Evolutionary conservation across 2,797 vertebrate species (phyloP), one percentile per base, ranked within the genome.

Genomic region (Crenichthys baileyi): DNA sequence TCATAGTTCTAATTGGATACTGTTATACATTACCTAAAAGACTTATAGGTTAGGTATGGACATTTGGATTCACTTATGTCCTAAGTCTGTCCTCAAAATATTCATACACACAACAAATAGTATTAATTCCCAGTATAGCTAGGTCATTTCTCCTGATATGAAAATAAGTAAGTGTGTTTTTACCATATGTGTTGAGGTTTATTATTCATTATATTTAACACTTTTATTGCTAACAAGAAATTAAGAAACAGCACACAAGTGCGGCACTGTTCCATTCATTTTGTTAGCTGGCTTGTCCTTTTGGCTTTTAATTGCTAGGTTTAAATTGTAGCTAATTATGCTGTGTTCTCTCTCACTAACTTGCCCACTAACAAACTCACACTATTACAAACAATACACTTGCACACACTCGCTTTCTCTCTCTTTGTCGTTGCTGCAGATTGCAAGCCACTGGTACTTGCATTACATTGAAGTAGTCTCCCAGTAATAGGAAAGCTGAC

Each of bases 281-380:
- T 84, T 80, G 70, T 80, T 84, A 82, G 70, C 70, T 70, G 39
- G 31, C 78, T 83, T 84, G 72, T 81, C 79, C 74, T 78, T 85
- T 85, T 85, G 60, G 73, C 72, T 91, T 92, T 88, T 88, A 88
- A 88, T 88, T 91, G 82, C 82, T 78, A 41, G 50, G 56, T 87
- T 85, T 83, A 76, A 84, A 83, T 81, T 87, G 78, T 77, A 65
- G 72, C 83, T 90, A 90, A 88, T 92, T 91, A 87, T 88, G 60
- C 58, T 83, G 67, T 65, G 31, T 70, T 79, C 51, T 61, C 31
- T 79, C 73, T 53, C 41, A 36, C 24, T 53, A 15, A 55, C 41
- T 50, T 26, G 22, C 71, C 58, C 41, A 41, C 72, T 51, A n/a
- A 76, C 55, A 80, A 60, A 79, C 50, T 61, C 50, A 75, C 71